Base-by-base conservation (phyloP, 1,140 invertebrate species). In the Diorhabda carinulata region DNA sequence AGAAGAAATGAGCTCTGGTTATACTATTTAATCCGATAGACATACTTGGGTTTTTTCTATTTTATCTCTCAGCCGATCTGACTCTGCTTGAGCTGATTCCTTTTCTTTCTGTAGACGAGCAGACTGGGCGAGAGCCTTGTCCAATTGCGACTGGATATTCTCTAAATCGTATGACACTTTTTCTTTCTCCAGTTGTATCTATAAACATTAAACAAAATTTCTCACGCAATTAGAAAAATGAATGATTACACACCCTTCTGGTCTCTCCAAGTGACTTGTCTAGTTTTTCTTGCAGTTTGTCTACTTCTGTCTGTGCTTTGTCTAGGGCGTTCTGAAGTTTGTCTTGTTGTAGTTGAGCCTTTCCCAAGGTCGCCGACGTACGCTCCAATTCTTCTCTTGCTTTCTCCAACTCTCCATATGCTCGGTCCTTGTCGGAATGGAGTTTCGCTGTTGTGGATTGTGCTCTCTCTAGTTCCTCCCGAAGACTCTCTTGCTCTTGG, bases 131-230 rank as follows among this genome's bases (percentile, higher is more conserved):
- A 95, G 85, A 10, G 91, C 88, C 83, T 96, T 96, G 82, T 96
- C 94, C 79, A 96, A 84, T 81, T 96, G 93, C 64, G 92, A 92
- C 80, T 96, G 93, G 68, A 94, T 82, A 76, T 93, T 94, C 71
- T 95, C 93, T 78, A 92, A 93, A 80, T 96, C 93, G 80, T 94
- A 96, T 64, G 87, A 89, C 68, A 91, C 87, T 80, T 96, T 95
- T 82, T 96, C 94, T 71, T 92, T 92, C 78, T 96, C 94, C 77
- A 94, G 88, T 87, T 95, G 92, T 77, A 95, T 85, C 91, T 92
- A 79, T 42, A 76, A 79, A 41, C 65, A 8, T 40, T 52, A 40
- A 67, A 61, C n/a, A 61, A n/a, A 64, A 25, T 25, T 25, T 25
- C 25, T 25, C 25, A 25, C 25, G 25, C 25, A 52, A 52, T 52